A percentile compares a stretch with the other conserved stretches of the same genome.
These are phyloP conservation scores for Stegana nigrithorax DNA, from an alignment of 2,888 invertebrate species.

Conservation along the genomic window DNA sequence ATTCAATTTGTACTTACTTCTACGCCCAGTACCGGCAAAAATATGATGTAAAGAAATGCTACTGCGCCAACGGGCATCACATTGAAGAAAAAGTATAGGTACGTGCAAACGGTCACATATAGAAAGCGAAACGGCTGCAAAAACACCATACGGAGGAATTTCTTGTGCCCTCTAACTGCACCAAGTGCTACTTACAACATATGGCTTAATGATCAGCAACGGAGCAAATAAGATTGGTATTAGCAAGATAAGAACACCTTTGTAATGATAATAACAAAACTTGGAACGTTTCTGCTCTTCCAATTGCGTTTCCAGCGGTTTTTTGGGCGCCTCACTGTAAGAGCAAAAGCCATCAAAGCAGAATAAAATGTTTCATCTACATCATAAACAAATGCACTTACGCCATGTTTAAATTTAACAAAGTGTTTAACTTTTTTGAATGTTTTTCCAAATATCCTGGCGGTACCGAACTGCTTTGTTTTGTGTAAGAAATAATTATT, in stretches of 20 bases:
- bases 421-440: no score
- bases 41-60: slow-evolving; percentile 40
- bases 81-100: slow-evolving; percentile 40
- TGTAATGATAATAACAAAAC: slow-evolving; percentile 45
- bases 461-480: no score
- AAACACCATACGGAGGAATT: no score
- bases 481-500: no score
- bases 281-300: slow-evolving; percentile 35
- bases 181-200: slow-evolving; percentile 19
- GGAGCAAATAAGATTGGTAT: slow-evolving; percentile 36
- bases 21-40: slow-evolving; percentile 36
- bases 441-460: no score
- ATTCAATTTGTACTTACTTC: slow-evolving; percentile 16
- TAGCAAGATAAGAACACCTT: slow-evolving; percentile 36
- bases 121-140: slow-evolving; percentile 36
- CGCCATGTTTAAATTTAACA: neutral
- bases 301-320: neutral
- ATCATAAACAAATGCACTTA: neutral
- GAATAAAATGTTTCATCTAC: neutral
- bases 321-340: neutral
- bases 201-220: slow-evolving; percentile 23
- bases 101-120: slow-evolving; percentile 26
- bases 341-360: no score
- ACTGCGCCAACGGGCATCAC: slow-evolving; percentile 34
- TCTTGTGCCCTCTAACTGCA: no score